Conservation (phyloP, 2,888 invertebrate species). For the Tachina grossa region DNA sequence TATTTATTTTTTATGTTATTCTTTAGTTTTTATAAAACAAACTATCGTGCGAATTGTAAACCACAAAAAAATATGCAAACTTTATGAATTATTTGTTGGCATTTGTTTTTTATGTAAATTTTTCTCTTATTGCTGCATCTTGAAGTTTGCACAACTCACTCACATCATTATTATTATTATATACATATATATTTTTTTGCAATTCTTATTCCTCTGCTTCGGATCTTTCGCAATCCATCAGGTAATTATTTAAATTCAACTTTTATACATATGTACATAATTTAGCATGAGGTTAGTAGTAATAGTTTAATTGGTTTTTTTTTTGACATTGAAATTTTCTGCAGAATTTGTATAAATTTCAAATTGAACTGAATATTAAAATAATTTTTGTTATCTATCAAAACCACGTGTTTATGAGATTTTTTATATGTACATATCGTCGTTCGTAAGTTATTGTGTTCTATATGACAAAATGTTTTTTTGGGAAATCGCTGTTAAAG, state of each 20-base stretch:
- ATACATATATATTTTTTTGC: background rate
- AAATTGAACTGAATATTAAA: constrained; percentile 31
- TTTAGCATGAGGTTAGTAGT: constrained; percentile 21
- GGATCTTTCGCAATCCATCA: constrained; percentile 17
- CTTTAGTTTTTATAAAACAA: background rate
- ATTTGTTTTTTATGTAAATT: constrained; percentile 14
- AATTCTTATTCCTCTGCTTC: constrained; percentile 26
- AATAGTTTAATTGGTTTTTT: background rate
- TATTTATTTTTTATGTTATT: background rate
- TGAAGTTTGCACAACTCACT: constrained; percentile 17
- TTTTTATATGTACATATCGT: no score
- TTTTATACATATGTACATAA: constrained; percentile 47
- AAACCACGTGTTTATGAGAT: constrained; percentile 1
- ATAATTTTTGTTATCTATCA: background rate
- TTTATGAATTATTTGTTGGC: constrained; percentile 23
- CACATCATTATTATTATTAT: background rate
- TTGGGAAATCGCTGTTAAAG: no score
- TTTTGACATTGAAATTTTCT: constrained; percentile 65
- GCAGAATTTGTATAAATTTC: constrained; percentile 51
- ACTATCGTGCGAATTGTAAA: constrained; percentile 36
- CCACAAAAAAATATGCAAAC: constrained; percentile 7
- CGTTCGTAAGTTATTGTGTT: no score
- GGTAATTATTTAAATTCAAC: constrained; percentile 31
- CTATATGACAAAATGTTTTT: no score
- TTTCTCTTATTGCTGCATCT: constrained; percentile 26